Conservation (phyloP, 2,113 vertebrate species). For the Dolichotis patagonum region DNA sequence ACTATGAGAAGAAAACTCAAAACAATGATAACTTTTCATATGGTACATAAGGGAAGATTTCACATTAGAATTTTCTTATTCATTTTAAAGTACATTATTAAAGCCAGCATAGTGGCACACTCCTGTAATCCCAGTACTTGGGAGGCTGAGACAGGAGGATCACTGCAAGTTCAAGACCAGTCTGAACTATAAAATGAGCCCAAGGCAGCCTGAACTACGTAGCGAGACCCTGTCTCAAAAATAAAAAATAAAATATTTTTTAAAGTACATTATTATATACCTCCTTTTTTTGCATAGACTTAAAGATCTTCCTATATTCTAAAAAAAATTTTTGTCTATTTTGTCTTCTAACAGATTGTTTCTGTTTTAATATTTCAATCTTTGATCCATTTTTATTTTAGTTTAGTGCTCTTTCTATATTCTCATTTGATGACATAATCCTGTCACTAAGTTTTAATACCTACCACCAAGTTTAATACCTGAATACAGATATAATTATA, state of each 20-base stretch:
- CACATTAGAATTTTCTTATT: background rate
- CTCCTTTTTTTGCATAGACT: background rate
- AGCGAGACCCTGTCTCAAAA: too few species aligned
- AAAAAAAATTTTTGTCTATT: too few species aligned
- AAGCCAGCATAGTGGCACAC: background rate
- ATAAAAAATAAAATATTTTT: too few species aligned
- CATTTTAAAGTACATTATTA: background rate
- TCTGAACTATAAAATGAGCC: too few species aligned
- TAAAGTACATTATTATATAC: background rate
- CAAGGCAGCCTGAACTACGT: too few species aligned
- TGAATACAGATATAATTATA: background rate
- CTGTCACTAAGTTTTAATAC: background rate
- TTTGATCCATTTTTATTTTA: too few species aligned
- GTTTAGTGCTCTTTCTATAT: slow-evolving; percentile 16
- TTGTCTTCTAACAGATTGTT: too few species aligned
- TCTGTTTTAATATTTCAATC: too few species aligned
- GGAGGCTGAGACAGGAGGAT: too few species aligned
- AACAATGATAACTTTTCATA: background rate
- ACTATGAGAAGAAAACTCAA: background rate
- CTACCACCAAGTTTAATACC: slow-evolving; percentile 20
- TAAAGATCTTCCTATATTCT: slow-evolving; percentile 35
- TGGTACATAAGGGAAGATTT: background rate
- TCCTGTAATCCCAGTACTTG: too few species aligned
- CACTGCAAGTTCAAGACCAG: too few species aligned
- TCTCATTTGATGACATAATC: slow-evolving; percentile 33